A percentile compares a stretch with the other conserved stretches of the same genome.
phyloP scores from a whole-genome alignment of 2,797 vertebrate species.

The Bothrops alternatus region DNA sequence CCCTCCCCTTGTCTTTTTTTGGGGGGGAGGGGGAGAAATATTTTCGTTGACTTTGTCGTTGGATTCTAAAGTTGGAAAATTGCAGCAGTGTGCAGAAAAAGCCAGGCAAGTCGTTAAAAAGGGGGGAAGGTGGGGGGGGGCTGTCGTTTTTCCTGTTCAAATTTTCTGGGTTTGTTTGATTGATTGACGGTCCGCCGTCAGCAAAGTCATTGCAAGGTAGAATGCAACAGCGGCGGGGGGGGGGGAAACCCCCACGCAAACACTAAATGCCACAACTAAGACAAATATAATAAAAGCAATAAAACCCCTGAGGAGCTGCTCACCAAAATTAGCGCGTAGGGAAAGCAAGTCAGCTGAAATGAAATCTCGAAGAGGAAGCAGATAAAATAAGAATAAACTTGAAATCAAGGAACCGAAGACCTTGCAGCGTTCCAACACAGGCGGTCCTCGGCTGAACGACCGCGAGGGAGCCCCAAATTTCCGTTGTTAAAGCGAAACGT shows the following conservation, averaged over 20 bases:
- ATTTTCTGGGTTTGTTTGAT: background rate
- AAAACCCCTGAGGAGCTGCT: background rate
- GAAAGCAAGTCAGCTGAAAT: background rate
- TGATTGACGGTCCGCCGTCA: background rate
- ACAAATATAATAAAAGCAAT: background rate
- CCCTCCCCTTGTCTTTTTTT: background rate
- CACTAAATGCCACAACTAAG: background rate
- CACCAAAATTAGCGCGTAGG: background rate
- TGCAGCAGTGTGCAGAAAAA: background rate
- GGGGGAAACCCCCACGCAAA: no score
- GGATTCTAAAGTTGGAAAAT: background rate
- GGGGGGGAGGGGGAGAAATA: no score
- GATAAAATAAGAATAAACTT: background rate
- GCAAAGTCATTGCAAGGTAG: background rate
- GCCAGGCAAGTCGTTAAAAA: background rate
- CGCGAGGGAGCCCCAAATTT: background rate
- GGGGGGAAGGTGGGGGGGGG: accelerated
- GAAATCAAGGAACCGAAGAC: background rate
- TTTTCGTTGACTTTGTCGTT: background rate
- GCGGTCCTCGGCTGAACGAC: background rate
- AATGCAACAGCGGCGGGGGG: no score
- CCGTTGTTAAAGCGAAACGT: background rate
- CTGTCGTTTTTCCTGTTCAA: background rate
- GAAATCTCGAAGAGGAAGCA: background rate
- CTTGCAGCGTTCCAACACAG: background rate